Evolutionary conservation across 2,797 vertebrate genomes (phyloP), one percentile per base, ranked within the genome.

Genomic region (Acipenser ruthenus): DNA sequence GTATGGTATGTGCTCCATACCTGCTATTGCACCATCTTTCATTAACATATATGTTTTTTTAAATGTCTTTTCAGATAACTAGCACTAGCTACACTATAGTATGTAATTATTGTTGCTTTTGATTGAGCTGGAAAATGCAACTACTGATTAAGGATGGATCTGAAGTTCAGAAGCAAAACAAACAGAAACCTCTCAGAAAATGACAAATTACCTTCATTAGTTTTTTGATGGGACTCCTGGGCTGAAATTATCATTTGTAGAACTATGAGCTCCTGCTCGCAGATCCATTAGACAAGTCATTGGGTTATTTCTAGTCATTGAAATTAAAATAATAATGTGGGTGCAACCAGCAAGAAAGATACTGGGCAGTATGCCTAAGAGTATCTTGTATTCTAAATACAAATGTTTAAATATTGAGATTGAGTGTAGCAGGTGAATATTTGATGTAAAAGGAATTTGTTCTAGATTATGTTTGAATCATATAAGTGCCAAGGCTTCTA

Each of bases 181-280:
- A 7, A 37, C 60, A 62, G 60, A 62, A 37, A 6, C 10, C 60
- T 1, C 15, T 12, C 10, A 37, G 18, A 62, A 62, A 62, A 62
- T 62, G 60, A 62, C 60, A 62, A 62, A 62, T 62, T 13, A 6
- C 18, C 60, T 62, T 62, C 60, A 62, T 62, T 62, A 62, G 15
- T 23, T 10, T 9, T 48, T 48, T 15, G 60, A 62, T 62, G 23
- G 10, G 60, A 48, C 60, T 9, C 60, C 60, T 62, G 60, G 37
- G 18, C 60, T 18, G 60, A 6, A 62, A 62, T 62, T 10, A 62
- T 62, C 18, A 62, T 48, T 47, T 23, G 13, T 62, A 10, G 47
- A 37, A 9, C 60, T 6, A 62, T 37, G 18, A 48, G 13, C 23
- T 62, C 60, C 60, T 62, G 18, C 15, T n/a, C 48, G 47, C 18